phyloP scores from a whole-genome alignment of 2,888 invertebrate genomes.

The Drosophila trichaetosa region DNA sequence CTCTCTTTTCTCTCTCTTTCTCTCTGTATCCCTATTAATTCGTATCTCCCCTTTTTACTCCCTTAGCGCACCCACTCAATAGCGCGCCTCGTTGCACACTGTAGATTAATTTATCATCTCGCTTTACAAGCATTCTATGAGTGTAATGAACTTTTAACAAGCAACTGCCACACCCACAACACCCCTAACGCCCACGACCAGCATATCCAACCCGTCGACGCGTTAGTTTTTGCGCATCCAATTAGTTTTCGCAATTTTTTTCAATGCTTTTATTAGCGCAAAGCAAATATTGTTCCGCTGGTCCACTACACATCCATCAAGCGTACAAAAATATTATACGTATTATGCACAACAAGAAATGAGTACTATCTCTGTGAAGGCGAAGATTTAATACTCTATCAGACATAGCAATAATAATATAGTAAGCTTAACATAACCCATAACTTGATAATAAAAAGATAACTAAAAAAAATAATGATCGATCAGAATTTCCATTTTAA shows the following conservation, averaged over 20 bases:
- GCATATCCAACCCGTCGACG: conserved; percentile 20
- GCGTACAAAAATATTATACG: conserved; percentile 28
- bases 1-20: background rate
- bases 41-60: conserved; percentile 27
- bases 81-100: conserved; percentile 78
- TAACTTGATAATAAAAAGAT: background rate
- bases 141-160: conserved; percentile 82
- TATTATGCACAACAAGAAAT: conserved; percentile 1
- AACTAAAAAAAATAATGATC: background rate
- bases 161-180: conserved; percentile 62
- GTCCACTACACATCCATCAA: conserved; percentile 57
- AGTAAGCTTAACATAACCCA: background rate
- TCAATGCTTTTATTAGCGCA: conserved; percentile 69
- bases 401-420: background rate
- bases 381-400: conserved; percentile 7
- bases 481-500: background rate
- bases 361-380: background rate
- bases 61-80: conserved; percentile 69
- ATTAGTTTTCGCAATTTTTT: conserved; percentile 69
- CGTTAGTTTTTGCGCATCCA: conserved; percentile 69
- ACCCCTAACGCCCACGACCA: conserved; percentile 3
- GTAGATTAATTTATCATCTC: conserved; percentile 83
- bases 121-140: conserved; percentile 78
- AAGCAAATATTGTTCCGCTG: conserved; percentile 67
- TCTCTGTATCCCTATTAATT: conserved; percentile 4